Evolutionary conservation across 2,797 vertebrate species (phyloP).

Genomic region (Poliocrania exsul): DNA sequence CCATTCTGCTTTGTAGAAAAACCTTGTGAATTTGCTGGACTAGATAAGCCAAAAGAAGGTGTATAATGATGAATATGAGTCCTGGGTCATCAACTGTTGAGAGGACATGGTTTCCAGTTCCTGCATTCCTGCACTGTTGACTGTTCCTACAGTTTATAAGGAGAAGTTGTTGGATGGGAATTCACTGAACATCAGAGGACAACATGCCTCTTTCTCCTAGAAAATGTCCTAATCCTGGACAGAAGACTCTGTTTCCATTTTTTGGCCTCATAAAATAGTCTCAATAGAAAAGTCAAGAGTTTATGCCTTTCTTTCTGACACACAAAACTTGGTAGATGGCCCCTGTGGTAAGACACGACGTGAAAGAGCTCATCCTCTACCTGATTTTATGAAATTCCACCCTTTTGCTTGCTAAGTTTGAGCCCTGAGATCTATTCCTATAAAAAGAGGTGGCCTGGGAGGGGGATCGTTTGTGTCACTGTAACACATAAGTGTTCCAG

Average conservation of each 20-base stretch:
- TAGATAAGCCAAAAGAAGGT: neutral
- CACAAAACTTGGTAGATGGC: neutral
- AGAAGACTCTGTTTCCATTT: neutral
- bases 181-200: neutral
- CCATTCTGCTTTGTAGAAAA: neutral
- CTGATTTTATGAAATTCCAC: neutral
- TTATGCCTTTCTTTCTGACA: neutral
- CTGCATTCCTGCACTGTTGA: neutral
- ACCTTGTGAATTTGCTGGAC: neutral
- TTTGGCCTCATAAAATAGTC: neutral
- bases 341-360: neutral
- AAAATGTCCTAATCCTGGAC: neutral
- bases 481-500: accelerated
- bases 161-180: neutral
- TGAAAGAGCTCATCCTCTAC: neutral
- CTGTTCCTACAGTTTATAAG: neutral
- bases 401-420: neutral
- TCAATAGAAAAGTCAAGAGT: neutral
- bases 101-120: neutral
- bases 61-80: neutral
- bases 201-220: neutral
- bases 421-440: neutral
- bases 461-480: neutral
- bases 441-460: neutral
- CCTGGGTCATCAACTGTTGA: accelerated